Evolutionary conservation across 2,888 invertebrate genomes (phyloP).

Genomic region (Dendrolimus houi): DNA sequence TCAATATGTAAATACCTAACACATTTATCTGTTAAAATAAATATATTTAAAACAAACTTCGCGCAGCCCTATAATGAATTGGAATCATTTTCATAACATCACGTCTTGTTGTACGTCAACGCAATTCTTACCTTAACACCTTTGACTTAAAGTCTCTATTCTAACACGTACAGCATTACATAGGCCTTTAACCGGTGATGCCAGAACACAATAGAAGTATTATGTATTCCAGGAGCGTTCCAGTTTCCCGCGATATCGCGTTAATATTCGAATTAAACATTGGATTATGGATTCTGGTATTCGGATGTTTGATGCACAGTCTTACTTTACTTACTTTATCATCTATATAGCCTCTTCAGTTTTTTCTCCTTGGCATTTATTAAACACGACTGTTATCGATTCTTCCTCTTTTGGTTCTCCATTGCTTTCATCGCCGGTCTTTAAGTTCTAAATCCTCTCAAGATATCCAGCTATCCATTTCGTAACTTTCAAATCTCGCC

Average conservation of each 20-base stretch:
- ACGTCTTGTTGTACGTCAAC: conserved; percentile 9
- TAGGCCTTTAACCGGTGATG: background rate
- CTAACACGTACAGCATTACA: background rate
- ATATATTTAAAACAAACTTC: too few relatives aligned
- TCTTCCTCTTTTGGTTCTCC: too few relatives aligned
- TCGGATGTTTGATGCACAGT: background rate
- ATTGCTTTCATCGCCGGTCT: too few relatives aligned
- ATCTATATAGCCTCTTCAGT: too few relatives aligned
- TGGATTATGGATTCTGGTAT: conserved; percentile 29
- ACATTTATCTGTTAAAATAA: too few relatives aligned
- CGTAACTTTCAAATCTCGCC: too few relatives aligned
- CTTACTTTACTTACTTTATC: background rate
- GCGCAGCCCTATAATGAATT: background rate
- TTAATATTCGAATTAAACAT: conserved; percentile 51
- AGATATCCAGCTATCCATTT: too few relatives aligned
- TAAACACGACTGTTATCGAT: too few relatives aligned
- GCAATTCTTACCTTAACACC: background rate
- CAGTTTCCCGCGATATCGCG: conserved; percentile 50
- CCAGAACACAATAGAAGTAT: conserved; percentile 10
- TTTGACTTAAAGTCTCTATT: background rate
- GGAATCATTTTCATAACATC: background rate
- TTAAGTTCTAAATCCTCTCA: too few relatives aligned
- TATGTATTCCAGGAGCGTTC: conserved; percentile 48
- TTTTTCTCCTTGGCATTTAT: too few relatives aligned
- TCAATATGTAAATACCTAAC: too few relatives aligned